A percentile compares a stretch with the other conserved stretches of the same genome.
These are phyloP conservation scores for Oncorhynchus masou DNA, from an alignment of 2,113 vertebrate genomes.

Conservation along the genomic window DNA sequence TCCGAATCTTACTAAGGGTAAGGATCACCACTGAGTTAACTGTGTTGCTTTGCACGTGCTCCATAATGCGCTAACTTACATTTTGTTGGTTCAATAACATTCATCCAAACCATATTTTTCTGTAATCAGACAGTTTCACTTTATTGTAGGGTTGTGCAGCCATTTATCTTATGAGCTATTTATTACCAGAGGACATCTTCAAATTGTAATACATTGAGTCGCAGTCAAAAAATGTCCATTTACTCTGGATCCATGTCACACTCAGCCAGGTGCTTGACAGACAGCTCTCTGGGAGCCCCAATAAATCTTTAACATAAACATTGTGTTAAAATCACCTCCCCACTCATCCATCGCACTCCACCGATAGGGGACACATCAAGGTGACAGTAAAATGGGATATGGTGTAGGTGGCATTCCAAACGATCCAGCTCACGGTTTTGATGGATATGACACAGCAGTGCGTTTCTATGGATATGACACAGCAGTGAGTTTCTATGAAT, in stretches of 20 bases:
- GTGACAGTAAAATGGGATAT: conserved; percentile 4
- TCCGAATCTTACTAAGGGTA: too few species aligned
- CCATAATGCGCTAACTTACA: too few species aligned
- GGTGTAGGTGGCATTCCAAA: background rate
- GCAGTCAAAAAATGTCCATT: background rate
- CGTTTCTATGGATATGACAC: background rate
- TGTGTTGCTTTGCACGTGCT: too few species aligned
- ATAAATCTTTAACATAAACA: conserved; percentile 13
- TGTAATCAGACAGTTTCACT: background rate
- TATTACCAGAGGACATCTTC: conserved; percentile 3
- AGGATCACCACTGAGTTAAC: too few species aligned
- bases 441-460: background rate
- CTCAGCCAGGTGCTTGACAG: background rate
- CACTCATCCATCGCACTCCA: background rate
- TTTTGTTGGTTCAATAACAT: background rate
- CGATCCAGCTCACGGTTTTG: background rate
- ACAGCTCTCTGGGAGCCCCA: background rate
- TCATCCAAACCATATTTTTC: background rate
- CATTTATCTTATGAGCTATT: conserved; percentile 1
- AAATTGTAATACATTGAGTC: background rate
- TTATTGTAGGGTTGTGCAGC: background rate
- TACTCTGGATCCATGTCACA: background rate
- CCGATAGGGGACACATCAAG: conserved; percentile 9
- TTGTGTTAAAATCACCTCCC: conserved; percentile 4
- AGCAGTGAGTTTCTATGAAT: too few species aligned